Evolutionary conservation across 2,113 vertebrate genomes (phyloP), one percentile per base, ranked within the genome.

Genomic region (Girardinichthys multiradiatus): DNA sequence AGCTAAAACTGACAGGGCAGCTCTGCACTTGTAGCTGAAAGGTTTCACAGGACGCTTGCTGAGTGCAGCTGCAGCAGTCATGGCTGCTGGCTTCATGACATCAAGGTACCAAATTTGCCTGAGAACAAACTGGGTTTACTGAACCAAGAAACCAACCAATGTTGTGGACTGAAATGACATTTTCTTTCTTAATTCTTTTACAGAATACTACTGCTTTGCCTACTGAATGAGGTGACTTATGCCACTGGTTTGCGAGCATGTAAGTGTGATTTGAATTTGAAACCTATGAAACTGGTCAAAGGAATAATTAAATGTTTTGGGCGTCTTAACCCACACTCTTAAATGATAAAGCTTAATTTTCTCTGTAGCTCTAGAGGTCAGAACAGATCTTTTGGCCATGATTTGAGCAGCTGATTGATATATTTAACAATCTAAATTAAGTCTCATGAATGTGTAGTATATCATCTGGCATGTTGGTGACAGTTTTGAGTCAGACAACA

Each of bases 201-300:
- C 64, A 54, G 81, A n/a, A 45, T 74, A 8, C 74, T 86, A 4
- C 35, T 83, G 37, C 17, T 73, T 60, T 67, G 35, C n/a, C 29
- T 79, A 24, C 19, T 86, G 37, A 69, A 45, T 65, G 78, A 59
- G 24, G 13, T 62, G 2, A 12, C 37, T 48, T 29, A 3, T 57
- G 73, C 67, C 2, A 68, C 70, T 57, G 54, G 59, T 58, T 30
- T 71, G 57, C 75, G 58, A 39, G 57, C 2, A 71, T 75, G 69
- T 83, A 54, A 71, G 77, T 14, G 1, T 67, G 27, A 31, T 15
- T 29, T 31, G 1, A 4, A 21, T 58, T 54, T 79, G 48, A 7
- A n/a, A 54, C 21, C 6, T 24, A 7, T 24, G 5, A 54, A 11
- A 54, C 48, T n/a, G 48, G 24, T 54, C 8, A 54, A 54, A 54